Conservation (phyloP, 2,113 vertebrate genomes). For the Colistium nudipinnis region DNA sequence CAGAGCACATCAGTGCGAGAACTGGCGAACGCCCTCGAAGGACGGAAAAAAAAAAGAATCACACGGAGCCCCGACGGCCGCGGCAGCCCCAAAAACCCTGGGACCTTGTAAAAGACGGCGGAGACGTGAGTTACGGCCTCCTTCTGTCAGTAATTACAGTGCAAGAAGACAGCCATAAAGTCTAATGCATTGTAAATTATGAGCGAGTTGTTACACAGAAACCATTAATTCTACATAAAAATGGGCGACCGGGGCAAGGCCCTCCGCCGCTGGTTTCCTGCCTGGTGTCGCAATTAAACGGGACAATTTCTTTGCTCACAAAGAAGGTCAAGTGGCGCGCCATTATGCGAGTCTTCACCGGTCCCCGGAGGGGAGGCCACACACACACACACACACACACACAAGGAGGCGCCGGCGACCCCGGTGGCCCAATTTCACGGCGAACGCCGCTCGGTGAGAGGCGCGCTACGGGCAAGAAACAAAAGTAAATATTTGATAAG, state of each 20-base stretch:
- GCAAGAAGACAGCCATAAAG: conserved; percentile 19
- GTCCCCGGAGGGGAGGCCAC: not conserved
- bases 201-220: conserved; percentile 27
- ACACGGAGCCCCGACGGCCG: not conserved
- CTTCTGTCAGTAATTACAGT: conserved; percentile 37
- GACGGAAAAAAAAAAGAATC: conserved; percentile 33
- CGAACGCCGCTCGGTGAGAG: not conserved
- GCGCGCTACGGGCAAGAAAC: not conserved
- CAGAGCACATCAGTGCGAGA: conserved; percentile 57
- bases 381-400: not conserved
- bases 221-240: conserved; percentile 45
- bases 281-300: conserved; percentile 7
- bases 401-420: not conserved
- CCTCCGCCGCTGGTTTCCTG: conserved; percentile 4
- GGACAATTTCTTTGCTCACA: conserved; percentile 49
- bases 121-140: conserved; percentile 37
- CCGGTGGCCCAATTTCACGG: not conserved
- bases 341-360: conserved; percentile 8
- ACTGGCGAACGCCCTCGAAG: conserved; percentile 34
- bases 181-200: conserved; percentile 39
- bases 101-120: conserved; percentile 44
- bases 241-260: conserved; percentile 4
- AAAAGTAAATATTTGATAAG: not conserved
- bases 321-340: conserved; percentile 15
- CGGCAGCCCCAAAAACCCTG: not conserved